Base-by-base conservation (phyloP, 2,797 vertebrate species). In the Dryobates pubescens region DNA sequence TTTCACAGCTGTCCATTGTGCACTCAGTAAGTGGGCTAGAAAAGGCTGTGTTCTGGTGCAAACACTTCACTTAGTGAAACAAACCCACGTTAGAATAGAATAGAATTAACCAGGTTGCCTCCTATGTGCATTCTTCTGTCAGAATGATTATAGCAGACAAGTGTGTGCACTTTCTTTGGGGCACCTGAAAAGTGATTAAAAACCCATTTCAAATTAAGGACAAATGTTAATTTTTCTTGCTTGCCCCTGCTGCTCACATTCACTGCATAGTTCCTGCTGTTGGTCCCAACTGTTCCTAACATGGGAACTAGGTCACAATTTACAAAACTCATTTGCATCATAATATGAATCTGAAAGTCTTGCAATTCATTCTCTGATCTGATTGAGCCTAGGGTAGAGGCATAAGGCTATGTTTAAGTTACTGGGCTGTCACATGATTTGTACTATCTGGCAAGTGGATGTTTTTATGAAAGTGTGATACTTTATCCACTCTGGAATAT, bases 291-390 rank as follows among this genome's bases (percentile, higher is more conserved):
- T 87, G 77, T 86, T 95, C 77, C 90, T 47, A 92, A 96, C 96
- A 97, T 96, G 96, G 95, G 95, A 97, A 96, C 95, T 97, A 96
- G 96, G 95, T 96, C 95, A 96, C 92, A 94, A 95, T 96, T 94
- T 91, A 93, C 88, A 94, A 93, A 96, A 95, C 95, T 95, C 76
- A 96, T 97, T 96, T 96, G 92, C 95, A 96, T 96, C 73, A 97
- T 91, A 97, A 97, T 95, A 63, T 43, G 78, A 79, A 86, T 88
- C 80, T 90, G 88, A 77, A 89, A 89, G 83, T 90, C 89, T 77
- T 63, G 74, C 86, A 38, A 69, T 51, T 78, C 65, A 27, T 83
- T 91, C 63, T 77, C 61, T 61, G 81, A 90, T 83, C 75, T 76
- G 86, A 76, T 63, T 1, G 38, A 91, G 73, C 57, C 67, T 38